Percentiles rank a stretch among this genome's conserved stretches.
phyloP scores from a whole-genome alignment of 2,113 vertebrate genomes.

The Isurus oxyrinchus region DNA sequence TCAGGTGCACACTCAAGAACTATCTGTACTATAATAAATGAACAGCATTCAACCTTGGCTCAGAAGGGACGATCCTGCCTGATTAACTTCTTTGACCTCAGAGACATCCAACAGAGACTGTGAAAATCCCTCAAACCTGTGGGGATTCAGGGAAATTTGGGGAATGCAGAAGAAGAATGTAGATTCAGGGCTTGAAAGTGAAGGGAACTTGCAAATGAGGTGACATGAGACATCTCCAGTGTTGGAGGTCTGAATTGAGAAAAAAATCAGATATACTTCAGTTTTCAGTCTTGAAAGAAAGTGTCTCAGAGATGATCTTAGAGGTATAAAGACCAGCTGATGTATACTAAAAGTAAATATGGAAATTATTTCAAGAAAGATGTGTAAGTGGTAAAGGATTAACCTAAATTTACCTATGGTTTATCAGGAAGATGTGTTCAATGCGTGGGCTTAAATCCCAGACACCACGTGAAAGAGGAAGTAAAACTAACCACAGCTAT shows the following conservation, averaged over 20 bases:
- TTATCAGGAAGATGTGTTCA: no score
- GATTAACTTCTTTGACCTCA: background rate
- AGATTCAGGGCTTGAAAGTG: background rate
- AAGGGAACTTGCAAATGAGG: background rate
- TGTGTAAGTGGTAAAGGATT: no score
- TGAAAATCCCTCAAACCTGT: background rate
- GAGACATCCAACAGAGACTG: background rate
- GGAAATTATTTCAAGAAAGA: no score
- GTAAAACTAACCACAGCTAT: background rate
- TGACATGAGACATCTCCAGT: no score
- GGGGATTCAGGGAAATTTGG: background rate
- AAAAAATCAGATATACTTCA: no score
- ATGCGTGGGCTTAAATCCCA: background rate
- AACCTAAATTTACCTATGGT: no score
- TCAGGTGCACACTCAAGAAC: background rate
- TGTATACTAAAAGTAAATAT: no score
- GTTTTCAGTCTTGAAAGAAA: no score
- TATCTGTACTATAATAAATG: background rate
- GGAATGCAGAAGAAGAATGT: background rate
- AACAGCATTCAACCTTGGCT: background rate
- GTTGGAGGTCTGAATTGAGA: no score
- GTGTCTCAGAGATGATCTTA: background rate
- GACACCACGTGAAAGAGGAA: background rate
- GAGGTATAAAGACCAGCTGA: background rate
- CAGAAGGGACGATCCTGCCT: background rate